Percentiles rank a stretch among this genome's conserved stretches.
These are phyloP conservation scores for Pangasianodon gigas DNA, from an alignment of 2,113 vertebrate species.

Conservation along the genomic window DNA sequence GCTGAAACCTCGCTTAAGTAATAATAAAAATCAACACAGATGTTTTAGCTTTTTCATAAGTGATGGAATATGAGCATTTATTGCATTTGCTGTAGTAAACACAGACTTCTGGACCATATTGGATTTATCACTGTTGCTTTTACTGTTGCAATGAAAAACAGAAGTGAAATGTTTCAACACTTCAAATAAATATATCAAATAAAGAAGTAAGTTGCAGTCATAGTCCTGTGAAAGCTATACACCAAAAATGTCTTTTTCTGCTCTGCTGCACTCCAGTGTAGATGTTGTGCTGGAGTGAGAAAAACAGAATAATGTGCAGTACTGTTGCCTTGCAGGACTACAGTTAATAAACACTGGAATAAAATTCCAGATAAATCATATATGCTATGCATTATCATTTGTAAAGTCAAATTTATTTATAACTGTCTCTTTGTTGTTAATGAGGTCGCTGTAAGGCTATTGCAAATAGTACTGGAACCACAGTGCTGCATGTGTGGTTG, in stretches of 20 bases:
- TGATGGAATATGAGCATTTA: background rate
- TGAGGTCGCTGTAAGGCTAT: slow-evolving; percentile 12
- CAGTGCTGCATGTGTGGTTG: background rate
- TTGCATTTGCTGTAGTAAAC: background rate
- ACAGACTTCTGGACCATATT: background rate
- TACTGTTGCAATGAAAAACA: slow-evolving; percentile 8
- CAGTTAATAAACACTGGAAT: background rate
- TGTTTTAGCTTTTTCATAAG: background rate
- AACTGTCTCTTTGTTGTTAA: slow-evolving; percentile 13
- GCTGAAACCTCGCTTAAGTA: background rate
- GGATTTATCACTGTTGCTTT: slow-evolving; percentile 8
- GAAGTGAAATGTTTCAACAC: background rate
- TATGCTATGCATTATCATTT: slow-evolving; percentile 17
- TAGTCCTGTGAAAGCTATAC: background rate
- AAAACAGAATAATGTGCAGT: background rate
- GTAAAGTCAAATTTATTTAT: slow-evolving; percentile 5
- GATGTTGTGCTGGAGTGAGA: background rate
- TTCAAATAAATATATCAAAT: slow-evolving; percentile 8
- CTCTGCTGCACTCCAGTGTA: background rate
- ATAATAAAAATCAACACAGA: background rate
- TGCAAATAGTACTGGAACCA: slow-evolving; percentile 15
- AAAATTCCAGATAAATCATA: background rate
- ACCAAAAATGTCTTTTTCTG: background rate
- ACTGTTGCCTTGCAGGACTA: background rate
- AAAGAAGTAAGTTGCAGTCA: background rate